Conservation (phyloP, 1,140 invertebrate species). For the Oryzaephilus surinamensis region DNA sequence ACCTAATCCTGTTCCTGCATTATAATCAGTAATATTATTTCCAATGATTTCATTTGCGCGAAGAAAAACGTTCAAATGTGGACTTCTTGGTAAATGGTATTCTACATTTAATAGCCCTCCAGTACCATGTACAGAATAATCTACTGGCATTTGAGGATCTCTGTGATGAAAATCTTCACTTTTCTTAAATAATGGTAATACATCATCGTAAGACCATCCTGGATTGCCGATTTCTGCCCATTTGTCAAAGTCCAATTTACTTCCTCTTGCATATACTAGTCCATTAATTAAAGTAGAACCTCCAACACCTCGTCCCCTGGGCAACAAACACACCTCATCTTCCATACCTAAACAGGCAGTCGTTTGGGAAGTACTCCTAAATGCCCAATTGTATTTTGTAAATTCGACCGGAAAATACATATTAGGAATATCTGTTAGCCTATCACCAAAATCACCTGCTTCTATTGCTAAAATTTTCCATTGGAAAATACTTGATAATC, state of each 20-base stretch:
- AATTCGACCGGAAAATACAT: no score
- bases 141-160: background rate
- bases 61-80: conserved; percentile 40
- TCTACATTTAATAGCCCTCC: conserved; percentile 5
- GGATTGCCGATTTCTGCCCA: conserved; percentile 51
- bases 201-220: no score
- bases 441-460: conserved; percentile 52
- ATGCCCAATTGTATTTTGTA: no score
- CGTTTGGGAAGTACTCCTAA: no score
- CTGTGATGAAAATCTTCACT: conserved; percentile 33
- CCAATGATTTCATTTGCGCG: conserved; percentile 45
- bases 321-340: conserved; percentile 14
- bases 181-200: conserved; percentile 49
- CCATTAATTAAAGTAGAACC: conserved; percentile 60
- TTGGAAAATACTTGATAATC: conserved; percentile 56
- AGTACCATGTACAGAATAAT: conserved; percentile 4
- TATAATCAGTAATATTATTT: conserved; percentile 38
- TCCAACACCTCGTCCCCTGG: conserved; percentile 43
- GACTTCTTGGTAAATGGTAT: conserved; percentile 30
- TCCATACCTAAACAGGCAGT: conserved; percentile 11
- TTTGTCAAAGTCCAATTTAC: conserved; percentile 53
- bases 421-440: conserved; percentile 61
- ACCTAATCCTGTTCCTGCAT: conserved; percentile 9
- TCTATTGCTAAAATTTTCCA: conserved; percentile 61
- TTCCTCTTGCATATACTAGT: conserved; percentile 63